These are phyloP conservation scores for Callospermophilus lateralis DNA, from an alignment of 2,113 vertebrate genomes.

Conservation along the genomic window DNA sequence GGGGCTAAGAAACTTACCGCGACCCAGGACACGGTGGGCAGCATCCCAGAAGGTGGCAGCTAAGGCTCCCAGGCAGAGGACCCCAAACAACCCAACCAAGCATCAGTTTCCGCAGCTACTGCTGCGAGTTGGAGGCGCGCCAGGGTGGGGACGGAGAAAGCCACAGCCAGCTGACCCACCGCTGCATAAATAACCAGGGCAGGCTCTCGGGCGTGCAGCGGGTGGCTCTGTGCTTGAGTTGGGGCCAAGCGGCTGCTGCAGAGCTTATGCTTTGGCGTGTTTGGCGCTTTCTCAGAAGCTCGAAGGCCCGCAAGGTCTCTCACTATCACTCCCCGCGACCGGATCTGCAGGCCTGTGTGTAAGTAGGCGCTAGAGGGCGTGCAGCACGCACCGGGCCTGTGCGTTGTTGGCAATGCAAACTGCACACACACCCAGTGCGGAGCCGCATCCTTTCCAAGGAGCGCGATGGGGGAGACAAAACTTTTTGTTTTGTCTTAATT, in stretches of 20 bases:
- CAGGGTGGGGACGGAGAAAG: not conserved
- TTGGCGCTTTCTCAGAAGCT: conserved; percentile 62
- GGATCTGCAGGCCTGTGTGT: too few relatives aligned
- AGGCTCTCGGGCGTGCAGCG: conserved; percentile 73
- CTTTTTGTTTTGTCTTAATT: too few relatives aligned
- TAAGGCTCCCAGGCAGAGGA: not conserved
- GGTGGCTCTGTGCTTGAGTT: conserved; percentile 51
- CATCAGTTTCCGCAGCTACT: conserved; percentile 56
- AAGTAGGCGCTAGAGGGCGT: too few relatives aligned
- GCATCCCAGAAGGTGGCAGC: conserved; percentile 77
- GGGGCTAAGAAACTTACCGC: conserved; percentile 82
- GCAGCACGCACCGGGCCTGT: too few relatives aligned
- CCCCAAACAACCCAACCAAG: conserved; percentile 63
- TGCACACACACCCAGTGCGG: too few relatives aligned
- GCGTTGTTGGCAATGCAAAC: too few relatives aligned
- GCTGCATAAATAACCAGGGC: conserved; percentile 59
- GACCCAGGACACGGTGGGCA: conserved; percentile 61
- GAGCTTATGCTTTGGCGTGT: conserved; percentile 61
- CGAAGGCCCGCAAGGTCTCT: too few relatives aligned
- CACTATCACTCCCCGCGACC: too few relatives aligned
- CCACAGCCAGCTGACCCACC: not conserved
- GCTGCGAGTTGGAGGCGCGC: conserved; percentile 9
- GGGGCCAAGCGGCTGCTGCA: conserved; percentile 64
- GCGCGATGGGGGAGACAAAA: too few relatives aligned
- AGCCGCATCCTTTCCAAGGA: too few relatives aligned